Evolutionary conservation across 2,797 vertebrate genomes (phyloP), one percentile per base, ranked within the genome.

Genomic region (Coracias cyanogaster): DNA sequence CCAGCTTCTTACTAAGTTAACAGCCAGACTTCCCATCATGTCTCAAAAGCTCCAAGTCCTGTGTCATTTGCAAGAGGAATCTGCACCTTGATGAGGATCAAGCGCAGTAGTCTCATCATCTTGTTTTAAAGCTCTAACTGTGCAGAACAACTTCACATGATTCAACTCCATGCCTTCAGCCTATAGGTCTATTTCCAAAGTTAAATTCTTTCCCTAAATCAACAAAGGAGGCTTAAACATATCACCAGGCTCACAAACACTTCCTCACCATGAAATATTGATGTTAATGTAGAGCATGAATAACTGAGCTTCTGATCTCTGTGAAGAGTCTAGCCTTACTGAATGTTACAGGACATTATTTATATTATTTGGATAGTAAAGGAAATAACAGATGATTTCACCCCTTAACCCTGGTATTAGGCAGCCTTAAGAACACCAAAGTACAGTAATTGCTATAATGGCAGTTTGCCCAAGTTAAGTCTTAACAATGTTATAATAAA

Each of bases 321-420:
- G 67, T 77, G 71, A 71, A 60, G 60, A 74, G 25, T 65, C 35
- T 62, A 61, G 31, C n/a, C 57, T 86, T 77, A 73, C 65, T 35
- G 49, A 92, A 82, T 25, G 6, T 77, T 93, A 91, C 22, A 62
- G 43, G 64, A 82, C 46, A 79, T 41, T 28, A 90, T 66, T 94
- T 88, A 82, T 70, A 65, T 66, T 89, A 74, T 91, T 89, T 87
- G 76, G 61, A n/a, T 66, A 81, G 54, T 29, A 48, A 37, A 91
- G 41, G 21, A 87, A 92, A 89, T 85, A 95, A 82, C 33, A 95
- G 88, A 90, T 78, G 61, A 37, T 57, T 93, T 93, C 39, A 82
- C 31, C 61, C 71, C 57, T 43, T 80, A 61, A 45, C 66, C 45
- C 31, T 33, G 17, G 52, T 86, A 64, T 88, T 12, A 83, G 45